Percentiles rank a stretch among this genome's conserved stretches.
These are phyloP conservation scores for Vesta saturnalis DNA, from an alignment of 2,888 invertebrate species.

Conservation along the genomic window DNA sequence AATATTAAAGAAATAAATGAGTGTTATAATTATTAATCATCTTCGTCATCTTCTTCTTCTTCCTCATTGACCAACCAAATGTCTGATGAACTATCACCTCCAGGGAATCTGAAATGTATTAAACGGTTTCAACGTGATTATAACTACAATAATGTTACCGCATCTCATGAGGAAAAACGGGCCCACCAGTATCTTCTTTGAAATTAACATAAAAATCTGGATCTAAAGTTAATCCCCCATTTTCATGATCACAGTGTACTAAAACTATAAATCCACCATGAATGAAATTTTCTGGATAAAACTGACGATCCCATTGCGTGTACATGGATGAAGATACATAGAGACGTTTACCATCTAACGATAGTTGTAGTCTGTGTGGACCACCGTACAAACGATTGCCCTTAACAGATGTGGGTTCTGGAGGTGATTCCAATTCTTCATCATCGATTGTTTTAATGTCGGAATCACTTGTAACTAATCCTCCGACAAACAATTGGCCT, in stretches of 20 bases:
- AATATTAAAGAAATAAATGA: too few relatives aligned
- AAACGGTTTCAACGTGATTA: not conserved
- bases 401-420: slow-evolving; percentile 76
- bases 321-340: slow-evolving; percentile 92
- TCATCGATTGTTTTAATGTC: slow-evolving; percentile 79
- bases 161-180: slow-evolving; percentile 93
- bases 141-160: slow-evolving; percentile 67
- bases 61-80: slow-evolving; percentile 82
- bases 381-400: slow-evolving; percentile 83
- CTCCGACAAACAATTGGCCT: slow-evolving; percentile 71
- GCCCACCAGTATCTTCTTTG: slow-evolving; percentile 86
- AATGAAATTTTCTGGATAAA: slow-evolving; percentile 87
- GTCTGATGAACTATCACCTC: slow-evolving; percentile 97
- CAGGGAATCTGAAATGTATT: slow-evolving; percentile 77
- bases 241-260: slow-evolving; percentile 83
- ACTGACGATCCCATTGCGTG: slow-evolving; percentile 93
- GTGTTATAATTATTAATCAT: too few relatives aligned
- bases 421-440: slow-evolving; percentile 75
- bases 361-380: slow-evolving; percentile 99
- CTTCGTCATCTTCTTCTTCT: too few relatives aligned
- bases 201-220: slow-evolving; percentile 91
- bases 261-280: slow-evolving; percentile 79
- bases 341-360: too few relatives aligned
- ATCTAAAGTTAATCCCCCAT: slow-evolving; percentile 90
- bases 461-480: slow-evolving; percentile 77